phyloP scores from a whole-genome alignment of 2,888 invertebrate genomes.

The Carterocephalus palaemon region DNA sequence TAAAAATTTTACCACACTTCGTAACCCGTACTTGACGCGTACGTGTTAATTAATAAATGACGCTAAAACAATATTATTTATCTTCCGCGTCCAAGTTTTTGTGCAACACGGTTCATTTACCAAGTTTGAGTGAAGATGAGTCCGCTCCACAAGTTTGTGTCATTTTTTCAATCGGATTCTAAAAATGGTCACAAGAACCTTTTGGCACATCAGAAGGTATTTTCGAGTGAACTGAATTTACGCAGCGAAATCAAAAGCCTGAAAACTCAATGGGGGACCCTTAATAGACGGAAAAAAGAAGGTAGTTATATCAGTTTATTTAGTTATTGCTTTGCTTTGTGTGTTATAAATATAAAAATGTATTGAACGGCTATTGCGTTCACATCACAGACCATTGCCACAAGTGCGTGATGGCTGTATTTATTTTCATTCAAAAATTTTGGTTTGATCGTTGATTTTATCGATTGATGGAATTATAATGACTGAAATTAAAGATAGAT shows the following conservation, averaged over 20 bases:
- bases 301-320: conserved; percentile 7
- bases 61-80: conserved; percentile 1
- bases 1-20: too few relatives aligned
- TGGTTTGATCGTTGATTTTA: too few relatives aligned
- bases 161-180: conserved; percentile 79
- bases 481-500: too few relatives aligned
- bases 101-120: background rate
- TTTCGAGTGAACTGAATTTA: conserved; percentile 78
- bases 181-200: conserved; percentile 67
- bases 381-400: too few relatives aligned
- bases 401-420: too few relatives aligned
- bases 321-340: too few relatives aligned
- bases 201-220: conserved; percentile 69
- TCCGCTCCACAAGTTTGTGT: conserved; percentile 80
- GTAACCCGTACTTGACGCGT: background rate
- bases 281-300: conserved; percentile 51
- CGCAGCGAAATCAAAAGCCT: conserved; percentile 62
- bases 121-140: conserved; percentile 59
- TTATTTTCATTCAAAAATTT: too few relatives aligned
- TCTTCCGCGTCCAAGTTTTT: too few relatives aligned
- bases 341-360: too few relatives aligned
- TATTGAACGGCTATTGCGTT: too few relatives aligned
- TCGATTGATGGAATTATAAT: too few relatives aligned
- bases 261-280: conserved; percentile 75
- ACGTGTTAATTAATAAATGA: conserved; percentile 2